Evolutionary conservation across 2,797 vertebrate species (phyloP).

Genomic region (Brachyalestes nurse): DNA sequence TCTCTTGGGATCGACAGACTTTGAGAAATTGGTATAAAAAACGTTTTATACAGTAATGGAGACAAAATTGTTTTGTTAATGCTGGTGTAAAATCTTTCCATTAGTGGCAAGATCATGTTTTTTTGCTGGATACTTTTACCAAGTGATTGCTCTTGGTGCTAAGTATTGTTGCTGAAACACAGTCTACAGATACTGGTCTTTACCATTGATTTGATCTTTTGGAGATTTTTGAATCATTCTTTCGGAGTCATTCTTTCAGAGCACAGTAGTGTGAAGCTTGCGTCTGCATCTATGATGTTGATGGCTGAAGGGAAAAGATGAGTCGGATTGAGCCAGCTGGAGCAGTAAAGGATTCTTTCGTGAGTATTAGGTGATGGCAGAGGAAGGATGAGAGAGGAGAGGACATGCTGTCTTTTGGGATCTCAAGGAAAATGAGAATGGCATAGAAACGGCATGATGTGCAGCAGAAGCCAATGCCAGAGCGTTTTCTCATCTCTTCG

Average conservation of each 20-base stretch:
- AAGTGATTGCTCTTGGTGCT: too few relatives aligned
- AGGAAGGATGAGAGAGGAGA: slow-evolving; percentile 39
- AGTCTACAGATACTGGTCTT: too few relatives aligned
- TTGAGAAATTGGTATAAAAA: too few relatives aligned
- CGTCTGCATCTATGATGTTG: background rate
- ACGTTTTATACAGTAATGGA: too few relatives aligned
- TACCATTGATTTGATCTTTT: too few relatives aligned
- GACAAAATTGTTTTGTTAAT: background rate
- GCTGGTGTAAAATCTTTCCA: background rate
- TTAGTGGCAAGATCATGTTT: background rate
- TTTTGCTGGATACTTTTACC: too few relatives aligned
- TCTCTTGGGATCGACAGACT: too few relatives aligned
- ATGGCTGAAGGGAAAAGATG: background rate
- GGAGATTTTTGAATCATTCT: too few relatives aligned
- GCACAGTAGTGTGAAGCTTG: background rate
- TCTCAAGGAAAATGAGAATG: slow-evolving; percentile 1
- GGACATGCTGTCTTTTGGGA: slow-evolving; percentile 65
- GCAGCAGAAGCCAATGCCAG: slow-evolving; percentile 32
- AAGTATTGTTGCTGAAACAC: too few relatives aligned
- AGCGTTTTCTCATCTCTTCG: slow-evolving; percentile 10
- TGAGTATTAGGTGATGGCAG: slow-evolving; percentile 52
- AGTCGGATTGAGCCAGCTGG: background rate
- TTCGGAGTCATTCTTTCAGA: background rate
- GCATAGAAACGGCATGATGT: slow-evolving; percentile 11
- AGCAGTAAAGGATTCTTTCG: slow-evolving; percentile 43